Evolutionary conservation across 2,113 vertebrate genomes (phyloP), one percentile per base, ranked within the genome.

Genomic region (Lagopus leucura): DNA sequence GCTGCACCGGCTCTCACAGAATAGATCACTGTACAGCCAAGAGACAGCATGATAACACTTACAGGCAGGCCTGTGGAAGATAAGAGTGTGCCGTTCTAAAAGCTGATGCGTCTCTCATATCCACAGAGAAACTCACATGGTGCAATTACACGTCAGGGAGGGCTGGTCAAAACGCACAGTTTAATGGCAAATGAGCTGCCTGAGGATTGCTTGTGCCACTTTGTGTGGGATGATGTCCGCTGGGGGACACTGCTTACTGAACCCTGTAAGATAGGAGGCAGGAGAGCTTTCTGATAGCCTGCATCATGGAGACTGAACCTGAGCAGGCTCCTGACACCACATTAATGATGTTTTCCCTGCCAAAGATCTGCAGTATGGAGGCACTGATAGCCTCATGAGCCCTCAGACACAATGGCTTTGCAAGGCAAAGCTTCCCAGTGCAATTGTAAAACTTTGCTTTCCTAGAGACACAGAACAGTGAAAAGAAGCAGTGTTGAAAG

Each of bases 141-240:
- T 38, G 28, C 0, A 5, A 55, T 1, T 4, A 22, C 63, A 75
- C n/a, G 63, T 1, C 1, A 40, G 55, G 42, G 25, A 88, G 19
- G 45, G 27, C 45, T 34, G 48, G 52, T 24, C n/a, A 40, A n/a
- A 76, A 34, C 0, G 1, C 2, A 5, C 2, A 4, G 5, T 18
- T 82, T 10, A 6, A 45, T 36, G 70, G 60, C 48, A 78, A 48
- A 9, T 5, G 45, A 93, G 25, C 12, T 43, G 8, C 54, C 10
- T n/a, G 21, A 6, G 40, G 38, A 20, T 6, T 21, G 6, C 14
- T 54, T 34, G 20, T 27, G 36, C 38, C 52, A 8, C 76, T 52
- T 14, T 3, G 13, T 21, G 32, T 5, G 38, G 54, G 30, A 36
- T 47, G 65, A 50, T 16, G 22, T 14, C 47, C 24, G 4, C 42